Evolutionary conservation across 2,888 invertebrate species (phyloP).

Genomic region (Odontothrips loti): DNA sequence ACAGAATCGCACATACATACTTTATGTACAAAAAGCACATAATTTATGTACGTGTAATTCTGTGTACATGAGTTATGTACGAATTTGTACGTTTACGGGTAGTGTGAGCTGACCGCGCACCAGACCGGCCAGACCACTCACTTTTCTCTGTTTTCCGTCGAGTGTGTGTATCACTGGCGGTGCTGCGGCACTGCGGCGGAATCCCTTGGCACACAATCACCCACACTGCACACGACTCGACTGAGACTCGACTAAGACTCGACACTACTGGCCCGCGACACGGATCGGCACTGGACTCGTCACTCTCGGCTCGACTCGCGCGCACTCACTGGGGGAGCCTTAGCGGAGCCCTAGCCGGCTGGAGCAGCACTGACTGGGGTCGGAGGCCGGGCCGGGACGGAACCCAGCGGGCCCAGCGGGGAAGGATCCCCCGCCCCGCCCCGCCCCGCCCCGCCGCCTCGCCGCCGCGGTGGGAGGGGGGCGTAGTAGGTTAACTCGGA

Average conservation of each 20-base stretch:
- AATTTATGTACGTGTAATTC: no score
- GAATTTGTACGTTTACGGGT: no score
- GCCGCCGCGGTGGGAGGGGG: not conserved
- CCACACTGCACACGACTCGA: not conserved
- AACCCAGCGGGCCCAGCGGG: not conserved
- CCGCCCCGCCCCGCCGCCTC: not conserved
- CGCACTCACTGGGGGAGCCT: not conserved
- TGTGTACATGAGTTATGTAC: no score
- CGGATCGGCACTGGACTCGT: not conserved
- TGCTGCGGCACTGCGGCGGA: not conserved
- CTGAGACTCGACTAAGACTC: not conserved
- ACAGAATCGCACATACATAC: no score
- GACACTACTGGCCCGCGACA: not conserved
- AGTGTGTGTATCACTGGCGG: not conserved
- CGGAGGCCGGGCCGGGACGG: not conserved
- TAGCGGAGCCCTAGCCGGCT: slow-evolving; percentile 17
- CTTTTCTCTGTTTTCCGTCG: no score
- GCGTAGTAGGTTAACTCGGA: not conserved
- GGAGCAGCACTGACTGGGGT: not conserved
- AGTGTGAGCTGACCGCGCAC: no score
- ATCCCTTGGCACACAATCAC: not conserved
- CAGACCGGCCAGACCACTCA: no score
- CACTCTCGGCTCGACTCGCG: not conserved
- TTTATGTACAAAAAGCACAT: no score
- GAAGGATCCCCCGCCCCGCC: not conserved